A percentile compares a stretch with the other conserved stretches of the same genome.
These are phyloP conservation scores for Semibalanus balanoides DNA, from an alignment of 1,140 invertebrate species.

Conservation along the genomic window DNA sequence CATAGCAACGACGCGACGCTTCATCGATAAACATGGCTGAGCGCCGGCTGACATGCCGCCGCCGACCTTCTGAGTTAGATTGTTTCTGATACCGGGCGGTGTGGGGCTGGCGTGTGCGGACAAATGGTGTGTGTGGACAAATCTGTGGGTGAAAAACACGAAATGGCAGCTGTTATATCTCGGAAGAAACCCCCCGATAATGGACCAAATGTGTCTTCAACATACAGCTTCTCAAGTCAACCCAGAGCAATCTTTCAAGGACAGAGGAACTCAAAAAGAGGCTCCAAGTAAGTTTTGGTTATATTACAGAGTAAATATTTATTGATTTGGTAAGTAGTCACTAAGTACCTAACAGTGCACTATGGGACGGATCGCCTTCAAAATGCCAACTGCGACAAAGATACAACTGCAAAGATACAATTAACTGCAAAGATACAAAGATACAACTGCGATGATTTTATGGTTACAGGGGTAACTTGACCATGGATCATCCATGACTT, in stretches of 20 bases:
- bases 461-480: too few relatives aligned
- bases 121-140: constrained; percentile 4
- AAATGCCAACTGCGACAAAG: too few relatives aligned
- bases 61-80: neutral
- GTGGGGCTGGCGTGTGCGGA: neutral
- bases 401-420: too few relatives aligned
- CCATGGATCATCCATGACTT: too few relatives aligned
- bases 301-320: too few relatives aligned
- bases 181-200: neutral
- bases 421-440: too few relatives aligned
- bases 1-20: neutral
- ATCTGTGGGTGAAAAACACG: neutral
- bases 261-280: neutral
- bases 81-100: neutral
- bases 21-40: neutral
- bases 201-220: neutral
- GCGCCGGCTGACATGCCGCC: neutral
- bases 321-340: too few relatives aligned
- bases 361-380: too few relatives aligned
- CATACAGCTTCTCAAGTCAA: neutral
- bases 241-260: neutral
- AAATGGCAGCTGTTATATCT: neutral
- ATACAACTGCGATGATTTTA: too few relatives aligned
- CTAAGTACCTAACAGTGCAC: too few relatives aligned
- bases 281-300: neutral